Evolutionary conservation across 1,140 invertebrate species (phyloP).

Genomic region (Aphaenogaster floridana): DNA sequence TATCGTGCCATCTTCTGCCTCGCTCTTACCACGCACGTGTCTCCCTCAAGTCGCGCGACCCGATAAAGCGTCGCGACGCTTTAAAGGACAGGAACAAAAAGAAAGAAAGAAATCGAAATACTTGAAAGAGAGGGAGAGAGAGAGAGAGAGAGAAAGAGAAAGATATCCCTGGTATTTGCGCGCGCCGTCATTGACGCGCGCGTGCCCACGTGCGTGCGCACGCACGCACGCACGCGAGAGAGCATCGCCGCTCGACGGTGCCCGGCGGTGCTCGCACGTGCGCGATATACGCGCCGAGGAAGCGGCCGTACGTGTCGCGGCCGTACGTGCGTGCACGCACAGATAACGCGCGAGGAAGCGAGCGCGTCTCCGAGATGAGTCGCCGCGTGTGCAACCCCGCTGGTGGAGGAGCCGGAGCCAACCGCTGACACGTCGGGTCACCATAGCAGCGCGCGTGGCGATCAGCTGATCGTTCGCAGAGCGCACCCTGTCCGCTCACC

Average conservation of each 20-base stretch:
- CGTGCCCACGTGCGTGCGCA: conserved; percentile 37
- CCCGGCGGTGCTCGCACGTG: conserved; percentile 22
- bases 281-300: conserved; percentile 2
- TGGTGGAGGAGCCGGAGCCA: conserved; percentile 30
- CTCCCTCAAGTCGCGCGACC: background rate
- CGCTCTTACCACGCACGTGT: conserved; percentile 13
- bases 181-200: background rate
- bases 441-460: conserved; percentile 82
- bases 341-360: background rate
- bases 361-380: conserved; percentile 32
- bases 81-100: conserved; percentile 13
- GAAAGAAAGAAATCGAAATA: conserved; percentile 9
- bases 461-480: conserved; percentile 83
- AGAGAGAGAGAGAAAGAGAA: conserved; percentile 33
- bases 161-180: background rate
- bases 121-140: background rate
- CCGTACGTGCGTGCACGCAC: background rate
- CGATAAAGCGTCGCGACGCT: background rate
- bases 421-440: conserved; percentile 68
- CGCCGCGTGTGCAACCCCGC: conserved; percentile 59
- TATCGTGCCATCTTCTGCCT: background rate
- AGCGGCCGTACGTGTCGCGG: background rate
- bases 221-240: conserved; percentile 5
- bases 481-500: conserved; percentile 59
- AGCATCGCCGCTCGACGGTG: background rate